Conservation (phyloP, 2,113 vertebrate species). For the Archocentrus centrarchus region DNA sequence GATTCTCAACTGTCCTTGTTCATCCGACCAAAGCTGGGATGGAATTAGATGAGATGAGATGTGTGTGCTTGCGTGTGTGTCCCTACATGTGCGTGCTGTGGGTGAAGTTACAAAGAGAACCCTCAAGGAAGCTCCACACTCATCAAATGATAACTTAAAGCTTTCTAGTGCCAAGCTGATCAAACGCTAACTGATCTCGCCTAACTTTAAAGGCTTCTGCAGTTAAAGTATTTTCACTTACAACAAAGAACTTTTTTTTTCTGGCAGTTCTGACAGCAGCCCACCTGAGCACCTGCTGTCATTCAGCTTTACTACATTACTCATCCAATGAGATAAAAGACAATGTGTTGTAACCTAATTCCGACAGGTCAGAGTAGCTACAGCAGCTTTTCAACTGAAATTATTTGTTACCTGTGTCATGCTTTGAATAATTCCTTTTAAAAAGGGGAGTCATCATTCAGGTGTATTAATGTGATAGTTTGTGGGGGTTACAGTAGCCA, state of each 20-base stretch:
- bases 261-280: conserved; percentile 8
- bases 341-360: conserved; percentile 9
- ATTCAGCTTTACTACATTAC: neutral
- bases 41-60: conserved; percentile 62
- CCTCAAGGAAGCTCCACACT: conserved; percentile 37
- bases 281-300: conserved; percentile 1
- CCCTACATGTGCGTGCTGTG: conserved; percentile 10
- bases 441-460: neutral
- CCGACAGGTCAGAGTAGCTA: neutral
- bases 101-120: conserved; percentile 43
- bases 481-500: neutral
- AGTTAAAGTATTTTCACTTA: conserved; percentile 26
- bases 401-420: neutral
- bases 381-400: neutral
- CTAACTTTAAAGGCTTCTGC: conserved; percentile 8
- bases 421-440: neutral
- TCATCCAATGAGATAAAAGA: conserved; percentile 29
- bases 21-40: conserved; percentile 60
- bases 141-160: conserved; percentile 41
- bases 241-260: conserved; percentile 18
- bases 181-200: conserved; percentile 40
- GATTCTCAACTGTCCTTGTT: conserved; percentile 69
- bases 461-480: neutral
- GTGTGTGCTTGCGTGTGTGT: conserved; percentile 23
- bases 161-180: conserved; percentile 44